These are phyloP conservation scores for Petrocephalus zakoni DNA, from an alignment of 2,113 vertebrate species.

Conservation along the genomic window DNA sequence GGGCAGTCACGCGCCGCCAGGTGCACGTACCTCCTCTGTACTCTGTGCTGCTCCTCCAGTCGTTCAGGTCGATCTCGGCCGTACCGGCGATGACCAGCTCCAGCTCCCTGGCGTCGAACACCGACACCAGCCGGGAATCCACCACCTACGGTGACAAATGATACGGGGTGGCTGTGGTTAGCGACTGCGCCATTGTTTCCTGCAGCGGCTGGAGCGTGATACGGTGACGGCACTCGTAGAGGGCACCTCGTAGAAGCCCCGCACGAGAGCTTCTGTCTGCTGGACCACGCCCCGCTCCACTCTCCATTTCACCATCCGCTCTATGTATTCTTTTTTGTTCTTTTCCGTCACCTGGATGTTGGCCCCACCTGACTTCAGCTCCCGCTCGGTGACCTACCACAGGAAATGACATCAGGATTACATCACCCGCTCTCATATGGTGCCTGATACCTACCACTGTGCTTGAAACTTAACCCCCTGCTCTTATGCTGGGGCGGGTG, in stretches of 20 bases:
- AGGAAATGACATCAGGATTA: slow-evolving; percentile 13
- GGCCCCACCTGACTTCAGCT: slow-evolving; percentile 89
- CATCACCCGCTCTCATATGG: neutral
- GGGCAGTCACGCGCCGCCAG: neutral
- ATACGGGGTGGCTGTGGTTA: neutral
- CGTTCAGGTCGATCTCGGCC: slow-evolving; percentile 89
- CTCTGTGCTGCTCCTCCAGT: slow-evolving; percentile 93
- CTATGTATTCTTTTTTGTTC: slow-evolving; percentile 98
- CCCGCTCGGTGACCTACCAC: slow-evolving; percentile 86
- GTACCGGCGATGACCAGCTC: slow-evolving; percentile 97
- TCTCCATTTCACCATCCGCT: slow-evolving; percentile 96
- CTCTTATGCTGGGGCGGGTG: neutral
- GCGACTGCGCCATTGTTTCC: neutral
- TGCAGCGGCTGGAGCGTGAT: neutral
- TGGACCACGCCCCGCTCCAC: slow-evolving; percentile 87
- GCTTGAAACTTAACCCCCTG: neutral
- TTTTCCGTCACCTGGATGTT: slow-evolving; percentile 95
- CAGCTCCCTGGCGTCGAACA: slow-evolving; percentile 93
- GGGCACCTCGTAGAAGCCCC: slow-evolving; percentile 93
- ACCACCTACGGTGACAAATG: slow-evolving; percentile 73
- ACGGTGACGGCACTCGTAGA: neutral
- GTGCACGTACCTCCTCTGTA: slow-evolving; percentile 84
- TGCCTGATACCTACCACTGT: neutral
- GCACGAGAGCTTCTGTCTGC: slow-evolving; percentile 88
- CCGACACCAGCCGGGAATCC: slow-evolving; percentile 90